Evolutionary conservation across 2,797 vertebrate genomes (phyloP).

Genomic region (Gallinago solitaria): DNA sequence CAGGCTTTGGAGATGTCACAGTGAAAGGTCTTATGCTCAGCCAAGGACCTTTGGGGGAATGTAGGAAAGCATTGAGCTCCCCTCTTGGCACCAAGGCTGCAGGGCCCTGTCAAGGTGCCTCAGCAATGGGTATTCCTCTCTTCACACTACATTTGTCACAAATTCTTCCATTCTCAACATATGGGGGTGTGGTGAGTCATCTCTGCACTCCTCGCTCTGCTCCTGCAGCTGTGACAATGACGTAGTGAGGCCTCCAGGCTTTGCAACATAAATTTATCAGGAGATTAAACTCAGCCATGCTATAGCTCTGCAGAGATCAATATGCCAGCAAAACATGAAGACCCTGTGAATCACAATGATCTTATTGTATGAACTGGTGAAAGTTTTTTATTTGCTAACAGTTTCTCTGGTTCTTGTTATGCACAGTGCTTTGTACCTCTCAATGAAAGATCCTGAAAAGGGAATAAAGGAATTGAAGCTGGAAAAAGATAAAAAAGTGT

Average conservation of each 20-base stretch:
- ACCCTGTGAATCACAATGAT: neutral
- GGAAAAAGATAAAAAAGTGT: conserved; percentile 90
- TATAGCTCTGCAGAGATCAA: neutral
- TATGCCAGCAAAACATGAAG: neutral
- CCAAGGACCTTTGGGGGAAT: neutral
- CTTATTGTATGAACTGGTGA: neutral
- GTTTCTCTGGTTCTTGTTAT: conserved; percentile 7
- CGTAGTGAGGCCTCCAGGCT: neutral
- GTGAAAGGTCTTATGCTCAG: neutral
- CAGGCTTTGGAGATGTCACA: neutral
- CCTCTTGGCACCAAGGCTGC: fast-evolving
- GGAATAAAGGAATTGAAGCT: conserved; percentile 91
- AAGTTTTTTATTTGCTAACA: neutral
- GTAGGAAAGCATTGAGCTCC: neutral
- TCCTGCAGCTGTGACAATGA: neutral
- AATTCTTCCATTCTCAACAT: neutral
- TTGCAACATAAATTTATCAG: neutral
- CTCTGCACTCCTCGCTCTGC: neutral
- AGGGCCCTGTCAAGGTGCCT: neutral
- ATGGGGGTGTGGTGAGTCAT: neutral
- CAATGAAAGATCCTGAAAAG: conserved; percentile 90
- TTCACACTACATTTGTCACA: neutral
- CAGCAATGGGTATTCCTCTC: neutral
- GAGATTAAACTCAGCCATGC: neutral
- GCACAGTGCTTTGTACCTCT: conserved; percentile 85